phyloP scores from a whole-genome alignment of 2,888 invertebrate genomes.

The Peribatodes rhomboidaria region DNA sequence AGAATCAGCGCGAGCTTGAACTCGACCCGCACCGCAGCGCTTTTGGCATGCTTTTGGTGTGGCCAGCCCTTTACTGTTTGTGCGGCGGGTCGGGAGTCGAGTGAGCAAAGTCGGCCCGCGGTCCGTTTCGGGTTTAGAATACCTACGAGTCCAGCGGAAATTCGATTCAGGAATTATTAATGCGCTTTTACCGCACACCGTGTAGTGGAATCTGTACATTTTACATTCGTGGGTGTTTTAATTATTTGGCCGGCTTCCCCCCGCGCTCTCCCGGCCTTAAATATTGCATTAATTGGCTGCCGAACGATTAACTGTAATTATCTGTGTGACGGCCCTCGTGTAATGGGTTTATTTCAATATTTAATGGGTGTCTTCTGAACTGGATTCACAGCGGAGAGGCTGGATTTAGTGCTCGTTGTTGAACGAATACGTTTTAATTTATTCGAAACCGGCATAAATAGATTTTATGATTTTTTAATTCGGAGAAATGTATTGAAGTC shows the following conservation, averaged over 20 bases:
- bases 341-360: constrained; percentile 41
- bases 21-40: not conserved
- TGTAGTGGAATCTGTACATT: constrained; percentile 34
- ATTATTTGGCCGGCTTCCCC: constrained; percentile 44
- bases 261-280: constrained; percentile 33
- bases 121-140: constrained; percentile 13
- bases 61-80: constrained; percentile 22
- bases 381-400: constrained; percentile 2
- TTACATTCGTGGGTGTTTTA: constrained; percentile 36
- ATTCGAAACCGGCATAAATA: not conserved
- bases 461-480: not conserved
- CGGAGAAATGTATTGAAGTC: not conserved
- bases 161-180: constrained; percentile 54
- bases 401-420: constrained; percentile 13
- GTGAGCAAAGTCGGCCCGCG: not conserved
- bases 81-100: not conserved
- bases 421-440: no score
- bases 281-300: constrained; percentile 46
- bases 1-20: not conserved
- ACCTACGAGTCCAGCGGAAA: constrained; percentile 36
- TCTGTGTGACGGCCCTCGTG: constrained; percentile 35
- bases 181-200: constrained; percentile 30
- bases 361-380: constrained; percentile 32
- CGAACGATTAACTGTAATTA: constrained; percentile 40
- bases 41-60: not conserved